Evolutionary conservation across 2,888 invertebrate genomes (phyloP), one percentile per base, ranked within the genome.

Genomic region (Tetanocera ferruginea): DNA sequence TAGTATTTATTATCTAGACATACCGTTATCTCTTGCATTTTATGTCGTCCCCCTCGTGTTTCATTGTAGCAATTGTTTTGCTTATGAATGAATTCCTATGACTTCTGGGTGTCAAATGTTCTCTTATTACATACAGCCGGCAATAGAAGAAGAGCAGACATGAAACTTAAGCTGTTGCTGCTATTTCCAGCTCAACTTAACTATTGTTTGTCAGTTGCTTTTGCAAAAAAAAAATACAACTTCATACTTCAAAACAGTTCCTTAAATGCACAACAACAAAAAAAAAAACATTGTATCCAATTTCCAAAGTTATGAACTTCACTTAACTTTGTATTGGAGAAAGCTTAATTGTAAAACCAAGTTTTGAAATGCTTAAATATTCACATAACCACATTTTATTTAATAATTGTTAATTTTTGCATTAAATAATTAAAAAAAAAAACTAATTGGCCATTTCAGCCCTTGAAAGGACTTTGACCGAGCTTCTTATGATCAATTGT

Each of bases 61-160:
- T 31, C 31, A 19, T 31, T n/a, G 14, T 64, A 66, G 66, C 51
- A 66, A 37, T 74, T 74, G 73, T 49, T 74, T 72, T 66, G 75
- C 70, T 76, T 79, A 78, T 82, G 81, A 77, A 79, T 82, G 81
- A 83, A 82, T 82, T 86, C 85, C 75, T 85, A 85, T 52, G 85
- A 82, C 83, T 86, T 85, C 80, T 81, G 81, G 80, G 80, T 82
- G 82, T 81, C 81, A 78, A 81, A 82, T 82, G 79, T 62, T 78
- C 66, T 67, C 79, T 67, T 73, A 73, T 73, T 62, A 19, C 43
- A 49, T 76, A 80, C 80, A 78, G 51, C 19, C 49, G n/a, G 23
- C 14, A 17, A 19, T 19, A 69, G 9, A 75, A 71, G 62, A 79
- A 51, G 80, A 78, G 71, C 73, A 78, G 37, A 64, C 25, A 37